Evolutionary conservation across 2,888 invertebrate genomes (phyloP).

Genomic region (Watsonalla binaria): DNA sequence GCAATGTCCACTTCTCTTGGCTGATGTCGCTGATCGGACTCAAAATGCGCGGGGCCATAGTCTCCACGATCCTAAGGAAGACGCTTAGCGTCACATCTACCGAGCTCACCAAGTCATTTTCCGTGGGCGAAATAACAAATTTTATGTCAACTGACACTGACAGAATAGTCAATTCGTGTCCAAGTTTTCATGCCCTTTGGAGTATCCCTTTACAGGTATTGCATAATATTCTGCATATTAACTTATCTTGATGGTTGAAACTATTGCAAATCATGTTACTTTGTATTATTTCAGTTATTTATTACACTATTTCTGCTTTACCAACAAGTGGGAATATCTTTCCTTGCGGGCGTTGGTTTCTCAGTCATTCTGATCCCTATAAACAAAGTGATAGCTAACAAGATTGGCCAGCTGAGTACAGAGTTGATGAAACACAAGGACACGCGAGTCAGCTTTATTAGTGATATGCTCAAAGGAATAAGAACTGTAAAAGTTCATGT

Average conservation of each 20-base stretch:
- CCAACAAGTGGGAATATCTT: conserved; percentile 92
- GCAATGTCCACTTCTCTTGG: conserved; percentile 94
- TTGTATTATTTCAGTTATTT: conserved; percentile 79
- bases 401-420: conserved; percentile 91
- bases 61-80: conserved; percentile 84
- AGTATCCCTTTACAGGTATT: conserved; percentile 93
- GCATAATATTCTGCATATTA: neutral
- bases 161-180: conserved; percentile 95
- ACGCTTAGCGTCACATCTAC: conserved; percentile 70
- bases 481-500: conserved; percentile 94
- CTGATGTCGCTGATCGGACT: conserved; percentile 89
- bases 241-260: neutral
- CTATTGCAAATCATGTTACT: neutral
- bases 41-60: conserved; percentile 91
- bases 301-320: conserved; percentile 91
- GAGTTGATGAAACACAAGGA: conserved; percentile 96
- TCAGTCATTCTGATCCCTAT: conserved; percentile 93
- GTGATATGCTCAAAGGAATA: conserved; percentile 92
- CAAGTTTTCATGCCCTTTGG: conserved; percentile 98
- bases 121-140: conserved; percentile 94
- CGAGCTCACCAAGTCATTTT: conserved; percentile 62
- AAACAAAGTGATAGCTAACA: conserved; percentile 92
- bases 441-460: conserved; percentile 89
- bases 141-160: conserved; percentile 98
- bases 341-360: conserved; percentile 93